Conservation (phyloP, 2,113 vertebrate genomes). For the Trogon surrucura region DNA sequence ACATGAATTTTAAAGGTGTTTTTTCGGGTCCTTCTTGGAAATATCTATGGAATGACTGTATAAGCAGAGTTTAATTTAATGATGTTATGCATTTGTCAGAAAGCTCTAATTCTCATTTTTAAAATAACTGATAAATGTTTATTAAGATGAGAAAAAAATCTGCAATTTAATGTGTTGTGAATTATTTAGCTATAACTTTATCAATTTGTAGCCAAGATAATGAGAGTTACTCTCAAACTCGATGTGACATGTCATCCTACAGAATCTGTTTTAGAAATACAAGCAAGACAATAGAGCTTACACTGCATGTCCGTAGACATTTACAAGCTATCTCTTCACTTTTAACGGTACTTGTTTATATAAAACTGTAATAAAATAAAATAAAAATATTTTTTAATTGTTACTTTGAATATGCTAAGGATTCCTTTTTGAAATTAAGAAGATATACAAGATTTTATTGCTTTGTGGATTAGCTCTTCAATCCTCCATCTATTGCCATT, state of each 20-base stretch:
- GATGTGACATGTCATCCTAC: not conserved
- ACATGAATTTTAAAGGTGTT: not conserved
- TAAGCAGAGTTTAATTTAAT: not conserved
- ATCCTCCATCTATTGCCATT: not conserved
- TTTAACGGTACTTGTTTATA: not conserved
- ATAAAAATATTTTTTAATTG: not conserved
- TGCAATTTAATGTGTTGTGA: rapidly evolving
- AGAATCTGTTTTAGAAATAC: not conserved
- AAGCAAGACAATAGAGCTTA: not conserved
- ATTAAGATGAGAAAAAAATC: not conserved
- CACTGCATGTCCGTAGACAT: not conserved
- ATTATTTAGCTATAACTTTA: not conserved
- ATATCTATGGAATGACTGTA: not conserved
- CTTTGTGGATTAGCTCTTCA: not conserved
- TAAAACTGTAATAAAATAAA: not conserved
- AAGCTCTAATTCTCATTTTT: not conserved
- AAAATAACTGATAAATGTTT: not conserved
- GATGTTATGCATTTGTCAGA: not conserved
- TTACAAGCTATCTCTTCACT: not conserved
- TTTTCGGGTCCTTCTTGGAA: not conserved
- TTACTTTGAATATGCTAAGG: not conserved
- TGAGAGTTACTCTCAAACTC: not conserved
- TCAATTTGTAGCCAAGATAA: not conserved
- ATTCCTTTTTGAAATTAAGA: not conserved
- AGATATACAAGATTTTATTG: not conserved